Base-by-base conservation (phyloP, 1,140 invertebrate species). In the Matsumurasca onukii region DNA sequence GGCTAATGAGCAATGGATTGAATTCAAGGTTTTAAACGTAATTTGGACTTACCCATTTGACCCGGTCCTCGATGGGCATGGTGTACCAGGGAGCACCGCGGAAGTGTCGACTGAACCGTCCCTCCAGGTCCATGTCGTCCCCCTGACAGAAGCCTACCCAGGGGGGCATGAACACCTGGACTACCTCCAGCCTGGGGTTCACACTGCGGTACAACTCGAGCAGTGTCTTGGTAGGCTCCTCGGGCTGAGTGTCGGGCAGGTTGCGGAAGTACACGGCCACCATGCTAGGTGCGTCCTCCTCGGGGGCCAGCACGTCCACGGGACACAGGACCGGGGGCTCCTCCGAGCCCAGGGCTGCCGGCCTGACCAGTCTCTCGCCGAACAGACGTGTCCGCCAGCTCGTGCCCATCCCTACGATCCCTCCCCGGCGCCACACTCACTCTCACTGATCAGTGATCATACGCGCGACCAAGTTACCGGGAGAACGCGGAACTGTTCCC, bases 31-130 rank as follows among this genome's bases (percentile, higher is more conserved):
- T n/a, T n/a, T n/a, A n/a, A n/a, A n/a, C n/a, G n/a, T n/a, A n/a
- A n/a, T n/a, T n/a, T n/a, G n/a, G n/a, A 27, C 62, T 69, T 66
- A 69, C 68, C 25, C 68, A 57, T 3, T 66, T 69, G 27, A 66
- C 68, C 24, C 25, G 48, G n/a, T 69, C 3, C 20, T 69, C 68
- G 5, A 66, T 66, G 17, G 55, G 62, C 22, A 69, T 64, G 20
- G 68, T 39, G 39, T 69, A 30, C 68, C 68, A 69, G 3, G 68
- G 68, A 5, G 66, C 68, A 24, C 30, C 39, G n/a, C 13, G 31
- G 51, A 48, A 66, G 22, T 27, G 22, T 27, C 57, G 49, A 15
- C 49, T 31, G 24, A 66, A 62, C 34, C 31, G n/a, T 20, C 34
- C 34, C 1, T 31, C 30, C 0, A 49, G 39, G 13, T 69, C 68